A percentile compares a stretch with the other conserved stretches of the same genome.
Evolutionary conservation across 2,113 vertebrate genomes (phyloP).

Genomic region (Alligator mississippiensis): DNA sequence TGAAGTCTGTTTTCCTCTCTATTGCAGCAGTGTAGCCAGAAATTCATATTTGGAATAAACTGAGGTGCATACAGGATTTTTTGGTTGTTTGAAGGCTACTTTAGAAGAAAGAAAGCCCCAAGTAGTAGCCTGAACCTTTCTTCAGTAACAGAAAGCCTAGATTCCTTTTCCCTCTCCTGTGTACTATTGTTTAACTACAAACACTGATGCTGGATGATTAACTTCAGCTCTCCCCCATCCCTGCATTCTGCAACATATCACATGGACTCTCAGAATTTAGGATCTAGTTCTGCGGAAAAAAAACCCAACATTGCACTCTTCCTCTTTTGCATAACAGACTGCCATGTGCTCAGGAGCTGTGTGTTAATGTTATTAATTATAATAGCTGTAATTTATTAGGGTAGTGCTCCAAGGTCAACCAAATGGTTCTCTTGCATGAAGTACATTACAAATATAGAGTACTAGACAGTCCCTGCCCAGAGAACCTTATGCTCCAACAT

Average conservation of each 20-base stretch:
- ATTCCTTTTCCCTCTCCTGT: background rate
- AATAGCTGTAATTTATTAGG: too few relatives aligned
- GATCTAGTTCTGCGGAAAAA: background rate
- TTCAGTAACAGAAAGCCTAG: background rate
- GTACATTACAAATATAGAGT: too few relatives aligned
- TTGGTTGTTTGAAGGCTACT: background rate
- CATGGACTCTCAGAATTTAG: background rate
- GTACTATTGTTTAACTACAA: background rate
- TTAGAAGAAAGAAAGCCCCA: background rate
- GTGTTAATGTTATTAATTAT: too few relatives aligned
- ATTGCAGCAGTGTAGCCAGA: background rate
- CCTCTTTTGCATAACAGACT: background rate
- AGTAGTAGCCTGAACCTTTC: background rate
- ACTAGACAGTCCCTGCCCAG: too few relatives aligned
- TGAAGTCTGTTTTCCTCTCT: background rate
- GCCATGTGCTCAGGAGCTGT: background rate
- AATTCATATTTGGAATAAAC: background rate
- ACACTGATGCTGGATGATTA: background rate
- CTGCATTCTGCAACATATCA: background rate
- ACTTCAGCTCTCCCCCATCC: background rate
- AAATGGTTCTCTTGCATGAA: too few relatives aligned
- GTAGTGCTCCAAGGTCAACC: too few relatives aligned
- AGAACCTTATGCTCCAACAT: too few relatives aligned
- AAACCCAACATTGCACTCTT: background rate
- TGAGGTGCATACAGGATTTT: accelerated